These are phyloP conservation scores for Drosophila lutescens DNA, from an alignment of 2,888 invertebrate species.

Conservation along the genomic window DNA sequence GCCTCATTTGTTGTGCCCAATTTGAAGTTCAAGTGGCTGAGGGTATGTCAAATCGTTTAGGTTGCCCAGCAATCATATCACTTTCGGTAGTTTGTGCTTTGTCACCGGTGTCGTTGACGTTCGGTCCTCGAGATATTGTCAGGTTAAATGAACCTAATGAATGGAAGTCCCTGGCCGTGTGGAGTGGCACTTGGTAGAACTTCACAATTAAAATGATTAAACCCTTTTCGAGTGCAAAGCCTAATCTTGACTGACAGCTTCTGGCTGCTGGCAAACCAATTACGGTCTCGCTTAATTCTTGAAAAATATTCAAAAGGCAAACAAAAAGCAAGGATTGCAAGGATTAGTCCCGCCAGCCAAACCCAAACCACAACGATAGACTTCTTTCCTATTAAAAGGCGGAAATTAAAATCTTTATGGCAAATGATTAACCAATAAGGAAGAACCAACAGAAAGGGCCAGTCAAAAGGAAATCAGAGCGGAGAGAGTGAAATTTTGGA, in stretches of 20 bases:
- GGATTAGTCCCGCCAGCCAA: slow-evolving; percentile 32
- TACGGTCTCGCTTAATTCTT: slow-evolving; percentile 40
- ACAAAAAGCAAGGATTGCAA: slow-evolving; percentile 38
- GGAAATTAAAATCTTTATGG: slow-evolving; percentile 80
- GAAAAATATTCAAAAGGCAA: slow-evolving; percentile 54
- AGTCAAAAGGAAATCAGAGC: slow-evolving; percentile 26
- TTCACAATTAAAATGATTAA: slow-evolving; percentile 27
- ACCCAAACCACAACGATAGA: slow-evolving; percentile 29
- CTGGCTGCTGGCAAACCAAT: slow-evolving; percentile 40
- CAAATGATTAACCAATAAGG: slow-evolving; percentile 81
- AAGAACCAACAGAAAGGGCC: slow-evolving; percentile 41
- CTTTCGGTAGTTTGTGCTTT: slow-evolving; percentile 37
- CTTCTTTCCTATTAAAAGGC: slow-evolving; percentile 56
- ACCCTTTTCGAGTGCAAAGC: slow-evolving; percentile 7
- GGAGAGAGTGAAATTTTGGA: slow-evolving; percentile 6
- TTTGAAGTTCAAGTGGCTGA: slow-evolving; percentile 54
- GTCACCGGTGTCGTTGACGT: slow-evolving; percentile 20
- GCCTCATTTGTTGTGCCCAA: slow-evolving; percentile 22
- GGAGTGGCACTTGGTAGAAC: slow-evolving; percentile 5
- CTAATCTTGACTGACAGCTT: slow-evolving; percentile 44
- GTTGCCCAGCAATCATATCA: slow-evolving; percentile 40
- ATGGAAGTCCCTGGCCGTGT: slow-evolving; percentile 7
- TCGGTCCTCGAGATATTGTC: slow-evolving; percentile 16
- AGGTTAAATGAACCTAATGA: slow-evolving; percentile 17
- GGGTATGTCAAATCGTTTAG: slow-evolving; percentile 45